A percentile compares a stretch with the other conserved stretches of the same genome.
Evolutionary conservation across 2,797 vertebrate genomes (phyloP).

Genomic region (Zalophus californianus): DNA sequence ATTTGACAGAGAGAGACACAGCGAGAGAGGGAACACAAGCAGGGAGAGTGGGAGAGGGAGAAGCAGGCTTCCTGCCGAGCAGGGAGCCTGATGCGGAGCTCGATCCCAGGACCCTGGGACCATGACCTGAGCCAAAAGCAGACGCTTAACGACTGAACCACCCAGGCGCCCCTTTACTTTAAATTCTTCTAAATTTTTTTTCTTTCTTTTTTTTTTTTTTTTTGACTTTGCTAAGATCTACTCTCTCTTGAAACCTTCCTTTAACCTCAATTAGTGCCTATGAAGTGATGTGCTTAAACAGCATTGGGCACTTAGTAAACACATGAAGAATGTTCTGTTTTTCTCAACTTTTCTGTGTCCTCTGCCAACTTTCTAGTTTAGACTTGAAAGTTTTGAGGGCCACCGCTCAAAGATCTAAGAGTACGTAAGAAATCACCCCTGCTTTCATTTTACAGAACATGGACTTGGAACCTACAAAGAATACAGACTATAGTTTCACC

Average conservation of each 20-base stretch:
- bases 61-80: too few relatives aligned
- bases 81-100: too few relatives aligned
- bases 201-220: neutral
- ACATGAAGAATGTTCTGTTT: neutral
- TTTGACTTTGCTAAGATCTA: neutral
- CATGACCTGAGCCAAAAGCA: too few relatives aligned
- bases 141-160: too few relatives aligned
- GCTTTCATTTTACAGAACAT: neutral
- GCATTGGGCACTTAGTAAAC: neutral
- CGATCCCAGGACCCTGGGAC: too few relatives aligned
- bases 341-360: neutral
- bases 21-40: too few relatives aligned
- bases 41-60: too few relatives aligned
- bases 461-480: neutral
- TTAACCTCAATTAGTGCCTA: neutral
- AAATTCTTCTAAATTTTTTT: neutral
- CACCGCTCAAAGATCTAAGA: neutral
- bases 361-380: neutral
- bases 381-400: neutral
- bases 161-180: neutral
- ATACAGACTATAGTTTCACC: neutral
- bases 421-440: neutral
- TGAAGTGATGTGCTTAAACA: neutral
- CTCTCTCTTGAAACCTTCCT: neutral
- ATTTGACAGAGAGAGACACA: too few relatives aligned